Percentiles rank a stretch among this genome's conserved stretches.
Evolutionary conservation across 2,888 invertebrate genomes (phyloP).

Genomic region (Carpatolechia fugitivella): DNA sequence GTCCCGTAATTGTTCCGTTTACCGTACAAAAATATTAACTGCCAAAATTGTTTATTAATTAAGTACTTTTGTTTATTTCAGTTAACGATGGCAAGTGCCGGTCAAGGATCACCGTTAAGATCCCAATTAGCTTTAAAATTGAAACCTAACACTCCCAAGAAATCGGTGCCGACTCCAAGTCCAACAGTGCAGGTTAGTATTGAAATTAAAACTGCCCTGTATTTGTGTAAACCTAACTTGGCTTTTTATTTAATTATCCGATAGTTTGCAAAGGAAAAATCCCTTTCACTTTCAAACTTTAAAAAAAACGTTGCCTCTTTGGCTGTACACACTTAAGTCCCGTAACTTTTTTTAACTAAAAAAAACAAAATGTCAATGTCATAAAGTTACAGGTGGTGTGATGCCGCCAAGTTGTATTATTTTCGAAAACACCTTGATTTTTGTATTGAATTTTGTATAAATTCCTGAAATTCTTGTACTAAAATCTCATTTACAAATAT

Average conservation of each 20-base stretch:
- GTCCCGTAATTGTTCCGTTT: background rate
- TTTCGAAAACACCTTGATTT: constrained; percentile 18
- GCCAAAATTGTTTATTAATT: no score
- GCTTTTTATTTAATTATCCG: no score
- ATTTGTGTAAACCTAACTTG: no score
- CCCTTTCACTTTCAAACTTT: no score
- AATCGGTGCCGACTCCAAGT: constrained; percentile 61
- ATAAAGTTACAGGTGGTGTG: no score
- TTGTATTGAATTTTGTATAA: background rate
- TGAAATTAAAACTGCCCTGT: background rate
- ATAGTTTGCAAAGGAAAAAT: no score
- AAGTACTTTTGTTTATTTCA: constrained; percentile 37
- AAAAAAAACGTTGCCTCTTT: no score
- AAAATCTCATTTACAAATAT: background rate
- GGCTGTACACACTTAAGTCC: no score
- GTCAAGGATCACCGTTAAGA: constrained; percentile 86
- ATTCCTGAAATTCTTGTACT: background rate
- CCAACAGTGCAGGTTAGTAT: constrained; percentile 67
- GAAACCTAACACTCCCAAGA: constrained; percentile 79
- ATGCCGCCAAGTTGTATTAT: constrained; percentile 22
- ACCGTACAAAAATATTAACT: no score
- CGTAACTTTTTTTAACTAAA: background rate
- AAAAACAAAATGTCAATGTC: constrained; percentile 20
- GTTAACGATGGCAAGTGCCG: constrained; percentile 77
- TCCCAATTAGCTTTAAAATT: constrained; percentile 85